phyloP scores from a whole-genome alignment of 35 echinoderm and acorn worm genomes.

The Ophioderma brevispina region DNA sequence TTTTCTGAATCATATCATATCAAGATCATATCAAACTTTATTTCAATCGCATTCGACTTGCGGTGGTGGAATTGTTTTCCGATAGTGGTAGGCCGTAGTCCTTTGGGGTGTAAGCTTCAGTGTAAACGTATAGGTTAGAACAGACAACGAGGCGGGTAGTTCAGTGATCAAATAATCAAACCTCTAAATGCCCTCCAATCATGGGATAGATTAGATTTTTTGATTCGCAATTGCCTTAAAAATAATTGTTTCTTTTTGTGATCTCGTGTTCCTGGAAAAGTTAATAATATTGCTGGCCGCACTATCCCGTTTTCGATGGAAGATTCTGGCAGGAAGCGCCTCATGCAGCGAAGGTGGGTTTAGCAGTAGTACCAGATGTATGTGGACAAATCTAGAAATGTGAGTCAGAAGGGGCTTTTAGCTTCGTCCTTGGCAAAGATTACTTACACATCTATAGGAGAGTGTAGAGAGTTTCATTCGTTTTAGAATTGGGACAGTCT shows the following conservation, averaged over 20 bases:
- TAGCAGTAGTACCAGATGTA: neutral
- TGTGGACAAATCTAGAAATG: neutral
- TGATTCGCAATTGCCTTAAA: conserved; percentile 22
- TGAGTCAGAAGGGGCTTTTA: neutral
- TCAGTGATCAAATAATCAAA: conserved; percentile 36
- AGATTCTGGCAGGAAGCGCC: conserved; percentile 18
- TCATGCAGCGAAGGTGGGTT: neutral
- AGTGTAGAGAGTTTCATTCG: neutral
- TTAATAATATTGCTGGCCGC: conserved; percentile 37
- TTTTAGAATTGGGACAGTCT: neutral
- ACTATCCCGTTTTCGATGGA: conserved; percentile 26
- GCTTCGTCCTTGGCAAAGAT: neutral
- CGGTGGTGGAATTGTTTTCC: conserved; percentile 29
- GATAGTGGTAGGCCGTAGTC: neutral
- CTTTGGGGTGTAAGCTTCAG: neutral
- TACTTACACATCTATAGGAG: neutral
- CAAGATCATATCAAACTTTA: too few species aligned
- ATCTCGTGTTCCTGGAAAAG: conserved; percentile 21
- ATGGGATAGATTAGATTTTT: conserved; percentile 18
- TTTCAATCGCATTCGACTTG: too few species aligned
- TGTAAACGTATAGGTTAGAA: conserved; percentile 11
- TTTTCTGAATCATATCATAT: neutral
- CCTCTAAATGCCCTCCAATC: too few species aligned
- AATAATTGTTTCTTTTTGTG: conserved; percentile 5
- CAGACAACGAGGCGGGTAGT: conserved; percentile 35